Evolutionary conservation across 2,888 invertebrate species (phyloP), one percentile per base, ranked within the genome.

Genomic region (Colletes collaris): DNA sequence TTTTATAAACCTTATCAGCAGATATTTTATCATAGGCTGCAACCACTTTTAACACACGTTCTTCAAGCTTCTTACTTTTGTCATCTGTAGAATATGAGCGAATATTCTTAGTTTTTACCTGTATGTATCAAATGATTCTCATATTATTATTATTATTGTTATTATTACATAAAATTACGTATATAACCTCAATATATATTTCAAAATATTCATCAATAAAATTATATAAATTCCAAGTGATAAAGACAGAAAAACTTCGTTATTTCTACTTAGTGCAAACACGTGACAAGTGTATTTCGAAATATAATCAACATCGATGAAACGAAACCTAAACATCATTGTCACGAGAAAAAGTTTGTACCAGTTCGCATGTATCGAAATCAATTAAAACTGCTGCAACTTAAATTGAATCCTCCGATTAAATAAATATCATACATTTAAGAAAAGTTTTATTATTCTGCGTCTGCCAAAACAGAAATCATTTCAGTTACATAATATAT

Each of bases 1-100:
- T 83, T 79, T 82, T 87, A 93, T 83, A 66, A 87, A 98, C 98
- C 97, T 98, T 97, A 88, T 96, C 95, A 86, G 96, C 95, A 88
- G 96, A 95, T 90, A 98, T 95, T 96, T 98, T 98, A 95, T 98
- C 98, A 94, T 97, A 98, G 83, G 97, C 95, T 89, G 95, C 95
- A 94, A 98, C 96, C 91, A 98, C 97, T 95, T 97, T 96, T 92
- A 98, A 93, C 79, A 98, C 97, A 91, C 98, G 96, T 79, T 96
- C 95, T 93, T 95, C 94, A 89, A 98, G 96, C 92, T 96, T 95
- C 91, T 95, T 92, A 58, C 95, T 94, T 92, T 95, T 95, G 80
- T 93, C 85, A 89, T 93, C 93, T 82, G 91, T 92, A 90, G 90
- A 92, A 93, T 85, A 92, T 89, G 90, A 90, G 92, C 79, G 76